Conservation (phyloP, 1,140 invertebrate species). For the Eulimnadia texana region DNA sequence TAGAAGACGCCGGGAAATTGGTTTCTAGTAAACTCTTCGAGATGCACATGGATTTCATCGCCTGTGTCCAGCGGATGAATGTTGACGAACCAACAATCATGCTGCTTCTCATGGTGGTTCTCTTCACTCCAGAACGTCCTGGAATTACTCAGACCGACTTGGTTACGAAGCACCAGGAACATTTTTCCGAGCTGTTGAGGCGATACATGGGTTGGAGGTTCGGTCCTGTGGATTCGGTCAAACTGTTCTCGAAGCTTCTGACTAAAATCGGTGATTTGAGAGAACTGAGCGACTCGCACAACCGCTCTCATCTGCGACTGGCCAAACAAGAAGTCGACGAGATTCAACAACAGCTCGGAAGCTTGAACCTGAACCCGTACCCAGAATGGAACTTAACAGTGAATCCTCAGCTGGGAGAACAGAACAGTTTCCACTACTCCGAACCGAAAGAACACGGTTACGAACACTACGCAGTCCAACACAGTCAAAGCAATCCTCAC, state of each 20-base stretch:
- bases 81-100: conserved; percentile 36
- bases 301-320: conserved; percentile 32
- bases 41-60: conserved; percentile 36
- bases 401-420: not conserved
- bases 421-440: not conserved
- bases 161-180: conserved; percentile 33
- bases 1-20: conserved; percentile 25
- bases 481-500: not conserved
- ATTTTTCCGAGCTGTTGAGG: conserved; percentile 33
- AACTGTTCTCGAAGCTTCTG: conserved; percentile 36
- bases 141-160: conserved; percentile 26
- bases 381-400: conserved; percentile 9
- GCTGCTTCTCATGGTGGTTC: conserved; percentile 33
- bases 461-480: not conserved
- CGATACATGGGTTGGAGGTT: conserved; percentile 35
- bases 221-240: conserved; percentile 25
- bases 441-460: not conserved
- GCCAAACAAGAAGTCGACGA: conserved; percentile 22
- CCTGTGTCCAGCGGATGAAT: conserved; percentile 28
- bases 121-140: conserved; percentile 36
- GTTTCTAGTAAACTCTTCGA: conserved; percentile 30
- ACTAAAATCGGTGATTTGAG: conserved; percentile 37
- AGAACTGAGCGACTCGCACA: conserved; percentile 38
- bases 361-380: conserved; percentile 24
- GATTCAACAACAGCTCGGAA: conserved; percentile 25